These are phyloP conservation scores for Phylloscopus trochiloides DNA, from an alignment of 2,113 vertebrate species.

Conservation along the genomic window DNA sequence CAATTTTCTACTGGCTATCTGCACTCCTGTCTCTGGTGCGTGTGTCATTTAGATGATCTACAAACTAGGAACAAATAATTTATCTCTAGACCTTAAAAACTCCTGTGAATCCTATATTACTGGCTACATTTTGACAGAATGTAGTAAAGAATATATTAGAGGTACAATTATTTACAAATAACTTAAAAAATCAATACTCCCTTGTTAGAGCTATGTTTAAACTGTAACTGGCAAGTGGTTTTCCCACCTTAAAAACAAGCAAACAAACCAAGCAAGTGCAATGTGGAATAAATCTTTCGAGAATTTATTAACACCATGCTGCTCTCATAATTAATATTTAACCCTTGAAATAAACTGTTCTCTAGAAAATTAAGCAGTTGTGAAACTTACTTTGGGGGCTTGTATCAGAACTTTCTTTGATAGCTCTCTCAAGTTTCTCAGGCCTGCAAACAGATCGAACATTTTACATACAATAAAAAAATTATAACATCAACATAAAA, in stretches of 20 bases:
- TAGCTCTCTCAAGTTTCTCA: conserved; percentile 74
- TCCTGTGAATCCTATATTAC: not conserved
- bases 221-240: not conserved
- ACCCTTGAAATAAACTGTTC: not conserved
- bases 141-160: not conserved
- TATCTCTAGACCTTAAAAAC: not conserved
- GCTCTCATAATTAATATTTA: not conserved
- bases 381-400: conserved; percentile 73
- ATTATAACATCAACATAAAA: not conserved
- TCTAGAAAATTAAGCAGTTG: not conserved
- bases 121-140: not conserved
- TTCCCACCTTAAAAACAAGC: not conserved
- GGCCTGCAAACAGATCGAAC: conserved; percentile 67
- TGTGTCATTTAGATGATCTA: not conserved
- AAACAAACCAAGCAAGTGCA: not conserved
- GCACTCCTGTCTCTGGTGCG: not conserved
- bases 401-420: conserved; percentile 68
- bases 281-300: not conserved
- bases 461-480: not conserved
- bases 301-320: not conserved
- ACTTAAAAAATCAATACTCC: not conserved
- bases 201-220: not conserved
- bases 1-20: not conserved
- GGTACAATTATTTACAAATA: not conserved
- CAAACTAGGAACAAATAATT: not conserved